These are phyloP conservation scores for Psix sp. DNA, from an alignment of 1,140 invertebrate species.

Conservation along the genomic window DNA sequence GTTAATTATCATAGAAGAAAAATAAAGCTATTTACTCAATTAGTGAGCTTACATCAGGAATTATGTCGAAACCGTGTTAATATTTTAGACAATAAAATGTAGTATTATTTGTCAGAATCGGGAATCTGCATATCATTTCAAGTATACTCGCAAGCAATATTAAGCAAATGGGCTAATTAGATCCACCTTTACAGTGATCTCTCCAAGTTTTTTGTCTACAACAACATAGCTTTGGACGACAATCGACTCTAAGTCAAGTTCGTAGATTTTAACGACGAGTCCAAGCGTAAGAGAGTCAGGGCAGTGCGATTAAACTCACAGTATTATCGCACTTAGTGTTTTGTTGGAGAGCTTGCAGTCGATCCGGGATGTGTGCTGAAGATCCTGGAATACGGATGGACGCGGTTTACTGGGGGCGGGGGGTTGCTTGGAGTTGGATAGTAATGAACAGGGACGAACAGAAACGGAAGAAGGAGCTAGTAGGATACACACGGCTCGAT, in stretches of 20 bases:
- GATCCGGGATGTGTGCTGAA: conserved; percentile 57
- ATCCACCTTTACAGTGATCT: no score
- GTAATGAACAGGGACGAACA: conserved; percentile 34
- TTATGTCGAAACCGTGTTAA: no score
- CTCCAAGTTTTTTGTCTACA: no score
- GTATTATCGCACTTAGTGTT: conserved; percentile 48
- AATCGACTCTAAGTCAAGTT: conserved; percentile 1
- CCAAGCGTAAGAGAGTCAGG: conserved; percentile 14
- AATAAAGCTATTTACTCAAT: no score
- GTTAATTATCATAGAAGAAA: no score
- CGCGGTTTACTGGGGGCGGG: conserved; percentile 43
- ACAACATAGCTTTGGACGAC: neutral
- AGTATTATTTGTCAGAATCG: no score
- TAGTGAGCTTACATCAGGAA: no score
- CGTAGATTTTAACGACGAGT: conserved; percentile 15
- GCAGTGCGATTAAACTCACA: conserved; percentile 34
- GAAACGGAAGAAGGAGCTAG: conserved; percentile 49
- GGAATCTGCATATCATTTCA: no score
- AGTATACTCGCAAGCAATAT: no score
- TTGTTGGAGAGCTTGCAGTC: conserved; percentile 37
- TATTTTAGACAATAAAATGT: no score
- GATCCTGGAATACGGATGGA: conserved; percentile 51
- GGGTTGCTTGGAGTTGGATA: conserved; percentile 19
- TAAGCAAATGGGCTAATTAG: no score
- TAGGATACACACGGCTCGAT: conserved; percentile 44